A percentile compares a stretch with the other conserved stretches of the same genome.
phyloP scores from a whole-genome alignment of 2,113 vertebrate genomes.

The Edolisoma coerulescens region DNA sequence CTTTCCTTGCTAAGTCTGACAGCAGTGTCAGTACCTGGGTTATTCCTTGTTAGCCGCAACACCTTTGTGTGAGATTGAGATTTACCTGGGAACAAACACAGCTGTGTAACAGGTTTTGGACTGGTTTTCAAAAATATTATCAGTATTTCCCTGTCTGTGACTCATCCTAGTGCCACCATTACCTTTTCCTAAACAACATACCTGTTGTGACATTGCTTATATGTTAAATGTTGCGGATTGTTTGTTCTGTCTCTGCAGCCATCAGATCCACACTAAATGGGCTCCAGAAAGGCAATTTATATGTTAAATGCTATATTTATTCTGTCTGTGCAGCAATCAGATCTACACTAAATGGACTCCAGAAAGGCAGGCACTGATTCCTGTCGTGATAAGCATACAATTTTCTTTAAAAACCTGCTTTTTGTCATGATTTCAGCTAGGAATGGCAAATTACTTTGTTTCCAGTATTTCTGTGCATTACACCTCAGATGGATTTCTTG shows the following conservation, averaged over 20 bases:
- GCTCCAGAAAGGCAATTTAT: not conserved
- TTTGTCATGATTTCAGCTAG: not conserved
- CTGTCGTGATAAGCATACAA: not conserved
- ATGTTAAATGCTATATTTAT: not conserved
- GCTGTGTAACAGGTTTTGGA: not conserved
- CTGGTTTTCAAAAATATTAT: not conserved
- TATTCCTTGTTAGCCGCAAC: not conserved
- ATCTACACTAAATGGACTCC: not conserved
- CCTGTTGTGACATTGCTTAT: not conserved
- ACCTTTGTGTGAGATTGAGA: not conserved
- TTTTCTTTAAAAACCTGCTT: not conserved
- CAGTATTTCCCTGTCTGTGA: not conserved
- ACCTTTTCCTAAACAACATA: not conserved
- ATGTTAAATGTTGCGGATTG: not conserved
- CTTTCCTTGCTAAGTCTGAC: not conserved
- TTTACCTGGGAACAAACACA: not conserved
- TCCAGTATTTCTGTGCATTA: not conserved
- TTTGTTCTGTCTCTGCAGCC: not conserved
- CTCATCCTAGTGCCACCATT: not conserved
- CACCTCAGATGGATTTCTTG: not conserved
- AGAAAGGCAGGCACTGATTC: not conserved
- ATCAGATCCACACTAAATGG: not conserved
- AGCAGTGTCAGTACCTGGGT: not conserved
- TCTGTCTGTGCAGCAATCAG: not conserved
- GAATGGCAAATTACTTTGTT: not conserved